Base-by-base conservation (phyloP, 2,888 invertebrate species). In the Macaria liturata region DNA sequence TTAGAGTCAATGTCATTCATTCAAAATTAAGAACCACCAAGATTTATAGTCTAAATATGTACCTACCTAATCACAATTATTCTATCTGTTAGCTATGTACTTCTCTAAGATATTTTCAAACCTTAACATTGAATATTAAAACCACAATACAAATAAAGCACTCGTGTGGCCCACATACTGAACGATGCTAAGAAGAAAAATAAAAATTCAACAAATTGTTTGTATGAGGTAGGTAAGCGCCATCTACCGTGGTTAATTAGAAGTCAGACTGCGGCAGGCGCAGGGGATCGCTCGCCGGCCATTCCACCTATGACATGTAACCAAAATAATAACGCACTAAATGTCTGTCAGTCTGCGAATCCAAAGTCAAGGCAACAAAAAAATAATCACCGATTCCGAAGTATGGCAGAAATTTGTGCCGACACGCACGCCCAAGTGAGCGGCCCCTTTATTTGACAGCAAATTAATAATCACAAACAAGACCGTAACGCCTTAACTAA, bases 381-480 rank as follows among this genome's bases (percentile, higher is more conserved):
- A 89, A 88, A 88, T 87, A 88, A 90, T 88, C 89, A 84, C 84
- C 83, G 85, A 90, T 91, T 88, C 83, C 88, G 71, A 88, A 90
- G 89, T 89, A 91, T 90, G 89, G 90, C 88, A 91, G 90, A 91
- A 87, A 90, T 91, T 91, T 85, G 89, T 89, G 84, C 87, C 84
- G 86, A 86, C 91, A 90, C 91, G 90, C 90, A 91, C 91, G 90
- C 91, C 90, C 89, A 88, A 88, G 87, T 81, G 86, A 87, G 90
- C 91, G 90, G 91, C 91, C 91, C 89, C 90, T 91, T 91, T 91
- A 91, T 91, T 91, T 91, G 91, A 91, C 91, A 91, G 91, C 89
- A 90, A 91, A 91, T 91, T 91, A 91, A 91, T 91, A 91, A 90
- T 84, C 81, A 76, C 78, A 74, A 71, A 70, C 78, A 74, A 72